Conservation (phyloP, 2,113 vertebrate genomes). For the Nannospalax galili region DNA sequence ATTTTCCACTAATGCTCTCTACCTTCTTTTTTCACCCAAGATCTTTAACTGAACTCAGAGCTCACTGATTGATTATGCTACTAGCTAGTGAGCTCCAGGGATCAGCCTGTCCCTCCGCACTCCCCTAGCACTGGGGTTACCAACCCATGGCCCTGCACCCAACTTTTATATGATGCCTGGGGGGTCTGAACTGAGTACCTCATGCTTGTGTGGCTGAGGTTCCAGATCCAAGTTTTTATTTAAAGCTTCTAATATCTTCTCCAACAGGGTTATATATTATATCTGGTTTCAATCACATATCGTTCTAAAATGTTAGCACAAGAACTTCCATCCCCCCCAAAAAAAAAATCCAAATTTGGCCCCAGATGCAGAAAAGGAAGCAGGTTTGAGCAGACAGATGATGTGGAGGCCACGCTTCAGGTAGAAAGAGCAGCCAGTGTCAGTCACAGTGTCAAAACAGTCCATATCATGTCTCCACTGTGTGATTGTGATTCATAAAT, state of each 20-base stretch:
- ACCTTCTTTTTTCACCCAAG: neutral
- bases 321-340: neutral
- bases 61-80: neutral
- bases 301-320: neutral
- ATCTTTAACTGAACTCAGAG: neutral
- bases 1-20: neutral
- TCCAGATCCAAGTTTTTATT: neutral
- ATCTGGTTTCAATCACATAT: neutral
- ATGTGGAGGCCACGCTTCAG: neutral
- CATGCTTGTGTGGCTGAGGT: neutral
- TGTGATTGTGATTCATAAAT: conserved; percentile 75
- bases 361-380: rapidly evolving
- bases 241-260: neutral
- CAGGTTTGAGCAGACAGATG: neutral
- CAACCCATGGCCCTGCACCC: neutral
- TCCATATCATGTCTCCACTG: conserved; percentile 7
- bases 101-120: neutral
- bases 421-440: neutral
- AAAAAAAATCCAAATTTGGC: neutral
- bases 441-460: neutral
- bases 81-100: neutral
- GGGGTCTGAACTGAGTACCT: neutral
- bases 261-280: neutral
- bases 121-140: too few relatives aligned
- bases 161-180: neutral